Conservation (phyloP, 1,140 invertebrate species). For the Nephila pilipes region DNA sequence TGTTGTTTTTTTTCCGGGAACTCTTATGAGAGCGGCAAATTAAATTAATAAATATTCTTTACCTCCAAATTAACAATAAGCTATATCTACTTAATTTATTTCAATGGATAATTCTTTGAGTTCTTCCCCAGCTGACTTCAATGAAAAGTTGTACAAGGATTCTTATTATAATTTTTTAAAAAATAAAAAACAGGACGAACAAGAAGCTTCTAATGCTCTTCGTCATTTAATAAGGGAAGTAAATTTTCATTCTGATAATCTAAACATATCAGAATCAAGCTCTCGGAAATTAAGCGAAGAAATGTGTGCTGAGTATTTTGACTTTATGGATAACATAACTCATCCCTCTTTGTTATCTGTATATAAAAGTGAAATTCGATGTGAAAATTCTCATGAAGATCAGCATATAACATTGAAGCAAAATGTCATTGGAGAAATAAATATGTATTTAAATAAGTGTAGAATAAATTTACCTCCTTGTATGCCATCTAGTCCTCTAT, state of each 20-base stretch:
- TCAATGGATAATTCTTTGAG: background rate
- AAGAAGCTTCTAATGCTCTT: slow-evolving; percentile 6
- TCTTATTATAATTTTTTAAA: slow-evolving; percentile 29
- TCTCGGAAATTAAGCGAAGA: slow-evolving; percentile 43
- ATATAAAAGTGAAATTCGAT: background rate
- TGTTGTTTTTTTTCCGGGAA: background rate
- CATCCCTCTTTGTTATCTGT: slow-evolving; percentile 19
- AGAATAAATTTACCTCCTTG: background rate
- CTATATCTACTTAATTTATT: background rate
- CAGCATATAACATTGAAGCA: background rate
- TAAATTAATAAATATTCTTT: background rate
- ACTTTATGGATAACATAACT: background rate
- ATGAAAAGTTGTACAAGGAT: slow-evolving; percentile 53
- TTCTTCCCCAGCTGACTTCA: background rate
- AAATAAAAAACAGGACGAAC: background rate
- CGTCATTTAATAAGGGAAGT: slow-evolving; percentile 17
- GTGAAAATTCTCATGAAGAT: background rate
- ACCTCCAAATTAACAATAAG: background rate
- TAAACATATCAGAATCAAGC: background rate
- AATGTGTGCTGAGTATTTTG: slow-evolving; percentile 24
- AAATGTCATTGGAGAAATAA: background rate
- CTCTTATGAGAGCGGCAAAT: background rate
- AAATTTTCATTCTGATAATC: background rate
- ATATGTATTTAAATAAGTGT: background rate
- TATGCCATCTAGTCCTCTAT: background rate